These are phyloP conservation scores for Antrozous pallidus DNA, from an alignment of 2,797 vertebrate species.

Conservation along the genomic window DNA sequence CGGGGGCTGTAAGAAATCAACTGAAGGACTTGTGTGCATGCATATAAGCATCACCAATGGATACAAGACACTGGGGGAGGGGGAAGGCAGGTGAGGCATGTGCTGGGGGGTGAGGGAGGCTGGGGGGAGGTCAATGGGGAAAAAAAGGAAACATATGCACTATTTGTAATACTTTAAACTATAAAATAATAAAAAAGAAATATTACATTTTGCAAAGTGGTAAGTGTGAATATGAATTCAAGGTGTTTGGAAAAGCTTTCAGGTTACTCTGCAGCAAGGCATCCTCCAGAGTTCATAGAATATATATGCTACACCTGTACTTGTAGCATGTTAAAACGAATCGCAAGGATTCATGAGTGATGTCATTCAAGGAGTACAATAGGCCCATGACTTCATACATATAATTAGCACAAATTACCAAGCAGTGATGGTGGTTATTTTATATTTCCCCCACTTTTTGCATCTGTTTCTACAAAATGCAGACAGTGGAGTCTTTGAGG, in stretches of 20 bases:
- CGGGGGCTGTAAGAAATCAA: too few species aligned
- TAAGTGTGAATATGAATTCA: slow-evolving; percentile 14
- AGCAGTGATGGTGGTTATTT: not conserved
- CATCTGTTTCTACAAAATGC: slow-evolving; percentile 57
- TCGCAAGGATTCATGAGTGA: not conserved
- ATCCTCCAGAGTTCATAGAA: not conserved
- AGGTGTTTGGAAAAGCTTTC: slow-evolving; percentile 37
- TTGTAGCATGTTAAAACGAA: not conserved
- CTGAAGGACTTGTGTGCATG: too few species aligned
- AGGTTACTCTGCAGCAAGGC: not conserved
- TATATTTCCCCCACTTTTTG: not conserved
- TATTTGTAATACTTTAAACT: too few species aligned
- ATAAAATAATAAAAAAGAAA: too few species aligned
- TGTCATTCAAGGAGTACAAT: not conserved
- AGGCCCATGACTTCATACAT: not conserved
- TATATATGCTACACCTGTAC: not conserved
- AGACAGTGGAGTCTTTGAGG: slow-evolving; percentile 66
- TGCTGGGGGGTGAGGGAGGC: too few species aligned
- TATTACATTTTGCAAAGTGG: slow-evolving; percentile 41
- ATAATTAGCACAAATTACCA: slow-evolving; percentile 38
- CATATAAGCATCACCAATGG: too few species aligned
- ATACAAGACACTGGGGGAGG: too few species aligned
- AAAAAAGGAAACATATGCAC: too few species aligned
- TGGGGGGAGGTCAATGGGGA: too few species aligned
- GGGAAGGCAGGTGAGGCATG: too few species aligned